Percentiles rank a stretch among this genome's conserved stretches.
Conservation (phyloP, 1,140 invertebrate genomes). For the Lordiphosa collinella region DNA sequence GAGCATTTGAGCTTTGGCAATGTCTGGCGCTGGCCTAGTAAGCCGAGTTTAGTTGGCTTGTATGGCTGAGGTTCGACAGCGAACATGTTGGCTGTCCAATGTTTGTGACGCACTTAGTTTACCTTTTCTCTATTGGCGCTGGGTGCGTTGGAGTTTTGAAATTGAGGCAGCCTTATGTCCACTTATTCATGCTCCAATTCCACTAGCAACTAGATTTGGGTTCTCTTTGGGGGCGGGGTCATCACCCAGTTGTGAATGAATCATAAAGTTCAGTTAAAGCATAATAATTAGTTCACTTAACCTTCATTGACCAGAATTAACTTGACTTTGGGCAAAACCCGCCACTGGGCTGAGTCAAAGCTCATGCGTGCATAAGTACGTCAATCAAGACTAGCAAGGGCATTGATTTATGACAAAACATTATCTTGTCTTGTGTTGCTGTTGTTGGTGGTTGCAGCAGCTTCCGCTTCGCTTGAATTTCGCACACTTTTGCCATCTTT, state of each 20-base stretch:
- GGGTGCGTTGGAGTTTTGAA: background rate
- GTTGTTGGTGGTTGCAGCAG: constrained; percentile 1
- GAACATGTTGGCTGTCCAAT: constrained; percentile 26
- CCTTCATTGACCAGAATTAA: constrained; percentile 51
- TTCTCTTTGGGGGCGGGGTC: constrained; percentile 16
- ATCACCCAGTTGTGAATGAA: constrained; percentile 26
- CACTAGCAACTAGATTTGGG: constrained; percentile 30
- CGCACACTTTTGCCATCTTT: constrained; percentile 56
- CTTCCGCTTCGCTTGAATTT: constrained; percentile 61
- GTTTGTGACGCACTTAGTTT: constrained; percentile 23
- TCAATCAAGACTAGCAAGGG: constrained; percentile 45
- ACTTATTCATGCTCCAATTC: constrained; percentile 68
- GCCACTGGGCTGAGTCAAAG: constrained; percentile 29
- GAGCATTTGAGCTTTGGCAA: constrained; percentile 57
- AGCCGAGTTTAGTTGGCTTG: constrained; percentile 3
- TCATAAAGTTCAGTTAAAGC: constrained; percentile 43
- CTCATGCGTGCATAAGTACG: constrained; percentile 14
- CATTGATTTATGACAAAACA: constrained; percentile 32
- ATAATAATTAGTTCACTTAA: constrained; percentile 42
- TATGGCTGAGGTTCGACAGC: constrained; percentile 36
- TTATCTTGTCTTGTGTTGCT: constrained; percentile 21
- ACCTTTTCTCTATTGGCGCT: no score
- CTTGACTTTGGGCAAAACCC: constrained; percentile 51
- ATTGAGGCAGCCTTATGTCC: constrained; percentile 4
- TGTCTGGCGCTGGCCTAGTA: constrained; percentile 21